Percentiles rank a stretch among this genome's conserved stretches.
Conservation (phyloP, 2,888 invertebrate species). For the Tetranychus piercei region DNA sequence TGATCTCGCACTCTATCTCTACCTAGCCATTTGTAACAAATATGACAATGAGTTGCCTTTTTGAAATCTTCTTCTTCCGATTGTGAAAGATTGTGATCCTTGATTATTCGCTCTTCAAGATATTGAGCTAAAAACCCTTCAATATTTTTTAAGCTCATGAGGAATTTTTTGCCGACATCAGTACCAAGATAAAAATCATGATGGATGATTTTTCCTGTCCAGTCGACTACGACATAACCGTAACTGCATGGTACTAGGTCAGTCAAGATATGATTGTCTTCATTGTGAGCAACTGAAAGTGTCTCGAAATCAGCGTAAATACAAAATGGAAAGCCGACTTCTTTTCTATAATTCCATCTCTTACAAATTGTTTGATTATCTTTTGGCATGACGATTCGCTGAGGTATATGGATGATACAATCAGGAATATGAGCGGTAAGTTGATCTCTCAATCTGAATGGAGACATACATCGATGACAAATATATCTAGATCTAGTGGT, state of each 20-base stretch:
- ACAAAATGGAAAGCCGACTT: background rate
- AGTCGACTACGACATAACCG: background rate
- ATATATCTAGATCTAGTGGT: too few species aligned
- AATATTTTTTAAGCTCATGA: background rate
- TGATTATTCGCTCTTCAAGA: too few species aligned
- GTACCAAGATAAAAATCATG: background rate
- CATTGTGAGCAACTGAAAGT: background rate
- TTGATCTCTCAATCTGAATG: too few species aligned
- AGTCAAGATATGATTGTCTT: background rate
- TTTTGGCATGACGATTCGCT: too few species aligned
- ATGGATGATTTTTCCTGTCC: background rate
- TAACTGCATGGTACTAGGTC: background rate
- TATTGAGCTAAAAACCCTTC: too few species aligned
- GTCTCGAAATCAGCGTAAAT: slow-evolving; percentile 6
- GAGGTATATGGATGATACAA: too few species aligned
- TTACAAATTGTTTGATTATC: too few species aligned
- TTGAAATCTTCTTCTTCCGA: background rate
- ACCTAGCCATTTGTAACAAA: background rate
- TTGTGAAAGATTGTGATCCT: background rate
- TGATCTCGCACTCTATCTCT: background rate
- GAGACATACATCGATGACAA: too few species aligned
- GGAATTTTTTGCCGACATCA: background rate
- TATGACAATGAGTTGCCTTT: background rate
- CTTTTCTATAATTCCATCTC: background rate
- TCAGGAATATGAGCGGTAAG: too few species aligned